These are phyloP conservation scores for Carcharodon carcharias DNA, from an alignment of 2,797 vertebrate genomes.

Conservation along the genomic window DNA sequence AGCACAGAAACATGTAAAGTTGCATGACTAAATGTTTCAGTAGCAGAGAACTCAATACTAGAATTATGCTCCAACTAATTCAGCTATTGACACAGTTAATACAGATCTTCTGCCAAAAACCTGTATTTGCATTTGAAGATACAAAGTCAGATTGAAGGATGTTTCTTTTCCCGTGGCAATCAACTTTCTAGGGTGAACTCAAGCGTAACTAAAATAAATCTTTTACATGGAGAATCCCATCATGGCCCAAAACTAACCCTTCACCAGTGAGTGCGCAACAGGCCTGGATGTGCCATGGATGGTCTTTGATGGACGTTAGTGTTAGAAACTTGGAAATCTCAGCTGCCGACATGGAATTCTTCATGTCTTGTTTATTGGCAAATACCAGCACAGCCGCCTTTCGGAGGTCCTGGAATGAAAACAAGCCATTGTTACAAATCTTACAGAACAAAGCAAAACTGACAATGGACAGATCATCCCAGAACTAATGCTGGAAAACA, in stretches of 20 bases:
- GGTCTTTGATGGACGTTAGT: constrained; percentile 66
- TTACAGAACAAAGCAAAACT: neutral
- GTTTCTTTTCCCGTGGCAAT: neutral
- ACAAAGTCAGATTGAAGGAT: neutral
- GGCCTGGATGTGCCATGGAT: constrained; percentile 74
- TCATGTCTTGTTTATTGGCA: constrained; percentile 79
- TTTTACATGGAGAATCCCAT: neutral
- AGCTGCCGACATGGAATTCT: constrained; percentile 66
- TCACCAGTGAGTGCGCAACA: constrained; percentile 78
- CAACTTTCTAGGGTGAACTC: neutral
- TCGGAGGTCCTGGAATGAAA: constrained; percentile 60
- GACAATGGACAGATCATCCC: neutral
- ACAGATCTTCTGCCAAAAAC: neutral
- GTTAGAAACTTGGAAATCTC: constrained; percentile 73
- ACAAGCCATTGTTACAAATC: neutral
- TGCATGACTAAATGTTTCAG: neutral
- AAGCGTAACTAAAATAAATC: neutral
- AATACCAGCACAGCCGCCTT: constrained; percentile 68
- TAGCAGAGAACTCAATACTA: neutral
- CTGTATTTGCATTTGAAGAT: neutral
- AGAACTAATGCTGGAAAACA: neutral
- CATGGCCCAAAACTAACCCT: constrained; percentile 58
- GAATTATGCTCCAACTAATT: neutral
- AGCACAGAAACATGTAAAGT: neutral
- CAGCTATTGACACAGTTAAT: neutral